Conservation (phyloP, 2,113 vertebrate genomes). For the Tor tambroides region DNA sequence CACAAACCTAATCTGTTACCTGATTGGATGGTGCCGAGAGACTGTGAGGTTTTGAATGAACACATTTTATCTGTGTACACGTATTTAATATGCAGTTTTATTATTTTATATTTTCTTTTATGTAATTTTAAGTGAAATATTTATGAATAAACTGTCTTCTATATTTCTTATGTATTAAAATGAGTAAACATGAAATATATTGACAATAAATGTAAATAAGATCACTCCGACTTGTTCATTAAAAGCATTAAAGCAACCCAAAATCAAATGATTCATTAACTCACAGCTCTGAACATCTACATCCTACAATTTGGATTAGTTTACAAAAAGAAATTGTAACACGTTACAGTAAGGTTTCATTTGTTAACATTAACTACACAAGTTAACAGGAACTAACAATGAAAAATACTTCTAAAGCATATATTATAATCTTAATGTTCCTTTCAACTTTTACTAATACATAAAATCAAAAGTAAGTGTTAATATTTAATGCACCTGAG, state of each 20-base stretch:
- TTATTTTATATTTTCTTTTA: neutral
- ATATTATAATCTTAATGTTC: no score
- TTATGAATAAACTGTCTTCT: slow-evolving; percentile 54
- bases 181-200: slow-evolving; percentile 44
- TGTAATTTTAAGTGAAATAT: slow-evolving; percentile 44
- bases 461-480: no score
- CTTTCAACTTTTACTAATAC: no score
- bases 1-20: neutral
- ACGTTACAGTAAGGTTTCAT: no score
- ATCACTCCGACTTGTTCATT: neutral
- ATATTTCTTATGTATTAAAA: slow-evolving; percentile 42
- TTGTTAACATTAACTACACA: no score
- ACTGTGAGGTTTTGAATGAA: neutral
- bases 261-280: neutral
- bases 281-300: neutral
- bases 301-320: no score
- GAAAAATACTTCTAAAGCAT: no score
- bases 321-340: no score
- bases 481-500: no score
- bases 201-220: slow-evolving; percentile 46
- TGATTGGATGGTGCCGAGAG: neutral
- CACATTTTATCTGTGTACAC: neutral
- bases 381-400: no score
- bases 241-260: neutral
- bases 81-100: slow-evolving; percentile 30